Evolutionary conservation across 2,797 vertebrate species (phyloP).

Genomic region (Sebastes vulpes): DNA sequence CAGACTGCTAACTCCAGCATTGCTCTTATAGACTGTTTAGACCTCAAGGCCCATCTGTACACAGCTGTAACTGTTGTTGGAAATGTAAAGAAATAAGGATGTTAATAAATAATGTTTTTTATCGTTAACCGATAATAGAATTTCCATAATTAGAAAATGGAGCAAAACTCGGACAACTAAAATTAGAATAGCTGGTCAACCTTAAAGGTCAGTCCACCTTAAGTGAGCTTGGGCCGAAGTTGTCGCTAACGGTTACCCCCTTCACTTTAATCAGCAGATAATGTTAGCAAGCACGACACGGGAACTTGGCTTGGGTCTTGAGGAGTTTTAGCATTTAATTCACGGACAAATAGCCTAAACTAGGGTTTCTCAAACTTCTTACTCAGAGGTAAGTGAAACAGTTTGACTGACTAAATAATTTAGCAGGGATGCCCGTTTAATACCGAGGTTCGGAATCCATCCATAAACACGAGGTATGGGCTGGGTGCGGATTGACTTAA

Average conservation of each 20-base stretch:
- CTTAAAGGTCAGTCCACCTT: neutral
- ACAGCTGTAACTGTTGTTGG: neutral
- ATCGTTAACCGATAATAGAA: no score
- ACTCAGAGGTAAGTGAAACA: no score
- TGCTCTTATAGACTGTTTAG: neutral
- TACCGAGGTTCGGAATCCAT: fast-evolving
- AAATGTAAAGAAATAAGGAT: neutral
- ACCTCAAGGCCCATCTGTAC: neutral
- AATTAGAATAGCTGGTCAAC: neutral
- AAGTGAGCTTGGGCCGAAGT: neutral
- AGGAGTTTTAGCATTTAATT: neutral
- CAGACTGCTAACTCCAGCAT: neutral
- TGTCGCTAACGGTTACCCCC: neutral
- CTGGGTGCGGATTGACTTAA: no score
- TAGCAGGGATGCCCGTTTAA: fast-evolving
- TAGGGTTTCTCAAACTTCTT: no score
- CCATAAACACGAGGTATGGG: no score
- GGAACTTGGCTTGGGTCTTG: neutral
- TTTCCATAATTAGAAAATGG: no score
- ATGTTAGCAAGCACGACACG: neutral
- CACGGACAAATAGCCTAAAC: no score
- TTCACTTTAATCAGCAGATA: neutral
- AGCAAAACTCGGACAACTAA: neutral
- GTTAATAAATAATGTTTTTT: no score
- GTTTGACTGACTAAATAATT: no score